Base-by-base conservation (phyloP, 2,113 vertebrate genomes). In the Microtus montanus region DNA sequence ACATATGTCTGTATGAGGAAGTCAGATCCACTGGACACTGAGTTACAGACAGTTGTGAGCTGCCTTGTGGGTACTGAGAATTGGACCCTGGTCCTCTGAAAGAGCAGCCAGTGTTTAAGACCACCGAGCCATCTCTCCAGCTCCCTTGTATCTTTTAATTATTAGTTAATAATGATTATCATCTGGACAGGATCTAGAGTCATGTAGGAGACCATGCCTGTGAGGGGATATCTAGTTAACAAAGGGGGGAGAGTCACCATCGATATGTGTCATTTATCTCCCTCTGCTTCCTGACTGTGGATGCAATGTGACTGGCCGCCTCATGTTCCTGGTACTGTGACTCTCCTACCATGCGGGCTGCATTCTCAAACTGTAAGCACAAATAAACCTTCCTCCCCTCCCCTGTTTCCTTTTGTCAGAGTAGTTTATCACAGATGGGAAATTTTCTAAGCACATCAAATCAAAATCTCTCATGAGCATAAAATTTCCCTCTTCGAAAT, bases 401-500 rank as follows among this genome's bases (percentile, higher is more conserved):
- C 35, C 35, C n/a, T 6, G 38, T 26, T 87, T 54, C 30, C 44
- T 52, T 73, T 54, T 38, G 66, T 71, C 85, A 54, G 33, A 38
- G 33, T 54, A 49, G 68, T 87, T 87, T 87, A 38, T 54, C 33
- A 87, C 8, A 87, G 66, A 38, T 22, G 54, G 68, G 68, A 71
- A 71, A 87, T 52, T 70, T 71, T 28, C 58, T 63, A 66, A 68
- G 41, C 63, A 92, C 49, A 52, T 89, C 88, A 73, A 64, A 87
- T 70, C 49, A 35, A 74, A 92, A 64, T 83, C 49, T 17, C 20
- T 64, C 12, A 38, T 61, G n/a, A 88, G 41, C 86, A 89, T 49
- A 58, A 84, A 73, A 54, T 73, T 92, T 94, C 4, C 61, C 44
- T 92, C 19, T 28, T 86, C 77, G 49, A 77, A 91, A 68, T 74